Conservation (phyloP, 2,113 vertebrate species). For the Synchiropus splendidus region DNA sequence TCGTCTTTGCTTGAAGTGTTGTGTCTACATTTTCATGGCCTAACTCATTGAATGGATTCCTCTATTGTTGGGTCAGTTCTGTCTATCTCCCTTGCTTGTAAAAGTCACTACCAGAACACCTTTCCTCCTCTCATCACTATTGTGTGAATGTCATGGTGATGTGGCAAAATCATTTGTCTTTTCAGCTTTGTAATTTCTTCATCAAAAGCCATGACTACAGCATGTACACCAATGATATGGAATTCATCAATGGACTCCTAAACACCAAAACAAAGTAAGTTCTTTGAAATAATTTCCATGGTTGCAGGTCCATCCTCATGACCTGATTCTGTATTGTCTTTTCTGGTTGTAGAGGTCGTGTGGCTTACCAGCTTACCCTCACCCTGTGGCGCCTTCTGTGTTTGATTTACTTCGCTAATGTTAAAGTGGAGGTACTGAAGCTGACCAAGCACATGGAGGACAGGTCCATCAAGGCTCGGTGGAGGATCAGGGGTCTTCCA, state of each 20-base stretch:
- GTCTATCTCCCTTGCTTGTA: too few species aligned
- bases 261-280: conserved; percentile 72
- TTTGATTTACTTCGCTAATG: conserved; percentile 71
- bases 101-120: too few species aligned
- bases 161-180: conserved; percentile 19
- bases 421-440: conserved; percentile 77
- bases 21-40: too few species aligned
- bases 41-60: too few species aligned
- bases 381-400: conserved; percentile 68
- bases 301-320: background rate
- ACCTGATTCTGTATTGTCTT: background rate
- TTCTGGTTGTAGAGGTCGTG: conserved; percentile 52
- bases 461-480: conserved; percentile 76
- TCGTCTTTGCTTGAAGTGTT: too few species aligned
- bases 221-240: conserved; percentile 75
- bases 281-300: background rate
- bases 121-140: too few species aligned
- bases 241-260: conserved; percentile 77
- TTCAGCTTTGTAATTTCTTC: conserved; percentile 78
- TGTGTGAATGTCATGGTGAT: too few species aligned
- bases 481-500: conserved; percentile 77
- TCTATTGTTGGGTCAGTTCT: too few species aligned
- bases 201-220: conserved; percentile 69
- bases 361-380: conserved; percentile 64
- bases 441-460: conserved; percentile 80